A percentile compares a stretch with the other conserved stretches of the same genome.
Conservation (phyloP, 2,888 invertebrate genomes). For the Aproaerema taeniolella region DNA sequence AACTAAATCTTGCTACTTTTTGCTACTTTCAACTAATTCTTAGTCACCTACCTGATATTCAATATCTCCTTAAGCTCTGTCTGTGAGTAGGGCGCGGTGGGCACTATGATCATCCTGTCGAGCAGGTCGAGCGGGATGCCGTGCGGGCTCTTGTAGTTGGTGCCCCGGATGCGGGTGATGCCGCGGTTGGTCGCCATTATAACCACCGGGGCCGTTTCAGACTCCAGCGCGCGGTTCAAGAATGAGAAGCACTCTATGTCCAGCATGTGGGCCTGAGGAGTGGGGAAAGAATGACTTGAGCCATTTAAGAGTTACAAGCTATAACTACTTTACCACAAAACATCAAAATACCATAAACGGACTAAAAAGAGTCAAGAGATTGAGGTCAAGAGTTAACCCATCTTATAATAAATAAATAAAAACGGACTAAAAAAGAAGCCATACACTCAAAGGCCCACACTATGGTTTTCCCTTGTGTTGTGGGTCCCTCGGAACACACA, state of each 20-base stretch:
- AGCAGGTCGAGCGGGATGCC: conserved; percentile 98
- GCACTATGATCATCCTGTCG: conserved; percentile 96
- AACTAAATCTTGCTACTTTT: too few species aligned
- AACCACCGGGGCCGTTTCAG: conserved; percentile 97
- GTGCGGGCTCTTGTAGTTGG: conserved; percentile 95
- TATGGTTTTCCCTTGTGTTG: too few species aligned
- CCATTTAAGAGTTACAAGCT: too few species aligned
- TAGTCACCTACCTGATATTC: conserved; percentile 90
- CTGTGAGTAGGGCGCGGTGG: conserved; percentile 91
- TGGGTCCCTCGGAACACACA: too few species aligned
- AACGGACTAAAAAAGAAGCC: too few species aligned
- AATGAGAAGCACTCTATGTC: conserved; percentile 99
- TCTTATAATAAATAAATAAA: too few species aligned
- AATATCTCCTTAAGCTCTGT: conserved; percentile 94
- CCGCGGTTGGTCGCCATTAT: conserved; percentile 99
- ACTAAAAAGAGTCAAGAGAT: too few species aligned
- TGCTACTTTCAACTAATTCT: too few species aligned
- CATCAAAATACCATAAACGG: neutral
- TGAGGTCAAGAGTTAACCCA: too few species aligned
- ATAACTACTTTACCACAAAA: too few species aligned
- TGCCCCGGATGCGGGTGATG: conserved; percentile 96
- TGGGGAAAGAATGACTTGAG: neutral
- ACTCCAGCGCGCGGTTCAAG: conserved; percentile 96
- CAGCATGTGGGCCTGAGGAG: conserved; percentile 93
- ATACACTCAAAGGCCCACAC: too few species aligned